phyloP scores from a whole-genome alignment of 1,140 invertebrate genomes.

The Vanessa atalanta region DNA sequence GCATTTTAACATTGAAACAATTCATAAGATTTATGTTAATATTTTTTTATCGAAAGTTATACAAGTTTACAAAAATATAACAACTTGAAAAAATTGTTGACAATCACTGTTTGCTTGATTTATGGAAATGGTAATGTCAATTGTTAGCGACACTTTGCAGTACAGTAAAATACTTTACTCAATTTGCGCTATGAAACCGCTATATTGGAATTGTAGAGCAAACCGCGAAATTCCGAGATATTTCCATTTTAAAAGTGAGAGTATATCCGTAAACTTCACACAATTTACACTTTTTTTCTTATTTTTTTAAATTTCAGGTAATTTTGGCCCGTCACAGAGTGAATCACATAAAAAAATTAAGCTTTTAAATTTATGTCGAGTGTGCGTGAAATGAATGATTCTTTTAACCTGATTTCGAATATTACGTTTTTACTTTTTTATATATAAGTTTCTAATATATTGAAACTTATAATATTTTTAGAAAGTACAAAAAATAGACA shows the following conservation, averaged over 20 bases:
- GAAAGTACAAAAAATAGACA: too few species aligned
- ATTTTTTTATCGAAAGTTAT: too few species aligned
- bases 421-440: not conserved
- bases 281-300: slow-evolving; percentile 18
- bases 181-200: slow-evolving; percentile 34
- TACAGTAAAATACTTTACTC: slow-evolving; percentile 39
- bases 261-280: slow-evolving; percentile 2
- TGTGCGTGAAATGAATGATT: slow-evolving; percentile 5
- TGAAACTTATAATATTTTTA: too few species aligned
- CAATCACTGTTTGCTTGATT: too few species aligned
- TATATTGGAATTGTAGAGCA: slow-evolving; percentile 29
- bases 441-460: too few species aligned
- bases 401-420: not conserved
- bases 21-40: too few species aligned
- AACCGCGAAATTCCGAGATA: slow-evolving; percentile 29
- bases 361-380: slow-evolving; percentile 5
- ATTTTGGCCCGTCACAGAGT: not conserved
- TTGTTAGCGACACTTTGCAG: slow-evolving; percentile 30
- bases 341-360: not conserved
- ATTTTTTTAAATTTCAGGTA: not conserved
- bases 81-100: too few species aligned
- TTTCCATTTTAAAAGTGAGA: slow-evolving; percentile 35
- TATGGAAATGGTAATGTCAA: not conserved
- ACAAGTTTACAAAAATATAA: too few species aligned
- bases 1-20: too few species aligned